Evolutionary conservation across 1,140 invertebrate genomes (phyloP), one percentile per base, ranked within the genome.

Genomic region (Dreissena rostriformis): DNA sequence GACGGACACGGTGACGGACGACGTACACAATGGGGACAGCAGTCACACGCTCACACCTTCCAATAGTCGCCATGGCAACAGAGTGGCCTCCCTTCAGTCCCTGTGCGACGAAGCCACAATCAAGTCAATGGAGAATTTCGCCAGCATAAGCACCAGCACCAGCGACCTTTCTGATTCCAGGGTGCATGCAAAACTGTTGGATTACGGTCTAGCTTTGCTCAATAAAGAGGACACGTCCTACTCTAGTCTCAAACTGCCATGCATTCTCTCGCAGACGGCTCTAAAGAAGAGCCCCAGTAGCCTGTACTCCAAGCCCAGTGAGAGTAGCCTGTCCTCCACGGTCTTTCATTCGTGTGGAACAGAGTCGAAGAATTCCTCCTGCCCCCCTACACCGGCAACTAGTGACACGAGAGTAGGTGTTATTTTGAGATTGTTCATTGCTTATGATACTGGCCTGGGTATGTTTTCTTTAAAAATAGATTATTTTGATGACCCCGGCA

Each of bases 1-100:
- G 28, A 95, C 94, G 12, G 94, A 94, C 82, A 94, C 94, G 0
- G 84, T 94, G 55, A 93, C 93, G 0, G 93, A 93, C 24, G 93
- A 94, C 55, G 4, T n/a, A 51, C 55, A 75, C 78, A 76, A 52
- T 78, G 67, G 74, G 17, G 80, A 77, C 57, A 63, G 28, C 65
- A 80, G 49, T 67, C 52, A 84, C 29, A 79, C 65, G n/a, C 71
- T 84, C 14, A 68, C 55, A 19, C 65, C 55, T 49, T 73, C 70
- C 29, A 14, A 39, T 28, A 77, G 66, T 70, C n/a, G 63, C 24
- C 57, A 53, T 24, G 67, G 71, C n/a, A 52, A 72, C 55, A 71
- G 71, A 61, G 82, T 77, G 22, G 67, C 82, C 8, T 72, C 74
- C 17, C 53, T 84, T 8, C 65, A 84, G 24, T 70, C 74, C 7